Evolutionary conservation across 2,113 vertebrate species (phyloP).

Genomic region (Antennarius striatus): DNA sequence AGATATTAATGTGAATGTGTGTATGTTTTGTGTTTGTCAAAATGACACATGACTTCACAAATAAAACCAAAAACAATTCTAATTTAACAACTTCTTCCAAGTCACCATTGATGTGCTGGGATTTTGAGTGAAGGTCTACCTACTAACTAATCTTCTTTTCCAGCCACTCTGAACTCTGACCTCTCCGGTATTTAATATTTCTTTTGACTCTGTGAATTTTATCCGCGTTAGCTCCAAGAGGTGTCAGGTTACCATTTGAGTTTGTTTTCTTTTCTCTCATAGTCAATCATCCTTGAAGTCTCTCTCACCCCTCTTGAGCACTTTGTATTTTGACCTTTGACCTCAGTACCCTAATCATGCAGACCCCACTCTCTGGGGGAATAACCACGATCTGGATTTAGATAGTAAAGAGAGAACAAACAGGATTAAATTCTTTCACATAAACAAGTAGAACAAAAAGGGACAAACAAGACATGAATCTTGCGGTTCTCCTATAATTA

Average conservation of each 20-base stretch:
- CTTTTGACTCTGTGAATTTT: conserved; percentile 41
- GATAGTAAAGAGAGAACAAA: conserved; percentile 11
- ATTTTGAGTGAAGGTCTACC: not conserved
- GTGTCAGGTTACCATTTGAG: conserved; percentile 35
- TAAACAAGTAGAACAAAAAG: conserved; percentile 13
- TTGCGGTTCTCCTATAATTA: not conserved
- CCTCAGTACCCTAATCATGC: conserved; percentile 31
- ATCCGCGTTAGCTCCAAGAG: conserved; percentile 46
- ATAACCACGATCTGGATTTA: conserved; percentile 4
- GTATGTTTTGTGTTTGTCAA: conserved; percentile 32
- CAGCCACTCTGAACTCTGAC: conserved; percentile 5
- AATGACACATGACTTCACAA: conserved; percentile 12
- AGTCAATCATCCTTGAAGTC: conserved; percentile 53
- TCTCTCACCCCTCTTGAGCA: conserved; percentile 46
- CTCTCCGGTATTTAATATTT: conserved; percentile 17
- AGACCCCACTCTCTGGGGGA: conserved; percentile 33
- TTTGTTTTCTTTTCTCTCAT: conserved; percentile 57
- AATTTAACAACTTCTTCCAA: not conserved
- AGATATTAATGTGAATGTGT: not conserved
- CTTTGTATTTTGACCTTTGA: conserved; percentile 59
- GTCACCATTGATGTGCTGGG: not conserved
- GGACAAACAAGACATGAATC: not conserved
- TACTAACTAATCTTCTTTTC: too few species aligned
- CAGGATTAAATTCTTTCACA: not conserved
- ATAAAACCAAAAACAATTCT: not conserved